Evolutionary conservation across 2,797 vertebrate genomes (phyloP).

Genomic region (Channa striata): DNA sequence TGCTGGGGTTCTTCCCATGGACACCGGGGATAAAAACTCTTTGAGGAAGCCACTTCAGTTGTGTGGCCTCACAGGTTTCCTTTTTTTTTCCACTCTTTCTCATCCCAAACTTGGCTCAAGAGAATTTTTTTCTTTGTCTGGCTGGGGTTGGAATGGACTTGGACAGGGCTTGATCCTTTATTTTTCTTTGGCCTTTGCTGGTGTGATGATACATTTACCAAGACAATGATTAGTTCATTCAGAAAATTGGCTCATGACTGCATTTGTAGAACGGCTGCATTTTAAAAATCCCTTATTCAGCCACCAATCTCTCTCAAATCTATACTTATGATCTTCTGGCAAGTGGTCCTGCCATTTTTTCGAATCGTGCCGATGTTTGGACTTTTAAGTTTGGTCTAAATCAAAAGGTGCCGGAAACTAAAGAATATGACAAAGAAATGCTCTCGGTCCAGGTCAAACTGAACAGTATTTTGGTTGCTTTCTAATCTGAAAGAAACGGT

Average conservation of each 20-base stretch:
- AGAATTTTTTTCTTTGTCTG: constrained; percentile 41
- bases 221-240: constrained; percentile 1
- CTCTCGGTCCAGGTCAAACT: too few species aligned
- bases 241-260: not conserved
- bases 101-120: constrained; percentile 56
- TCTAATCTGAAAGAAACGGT: too few species aligned
- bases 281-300: not conserved
- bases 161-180: constrained; percentile 20
- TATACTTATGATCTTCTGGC: too few species aligned
- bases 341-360: too few species aligned
- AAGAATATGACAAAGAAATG: too few species aligned
- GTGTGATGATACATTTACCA: constrained; percentile 24
- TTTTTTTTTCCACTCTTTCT: constrained; percentile 9
- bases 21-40: constrained; percentile 69
- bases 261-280: not conserved
- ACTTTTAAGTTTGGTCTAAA: too few species aligned
- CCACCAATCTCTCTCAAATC: not conserved
- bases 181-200: not conserved
- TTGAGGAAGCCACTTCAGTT: constrained; percentile 72
- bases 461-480: too few species aligned
- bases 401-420: too few species aligned
- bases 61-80: constrained; percentile 73
- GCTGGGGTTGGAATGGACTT: constrained; percentile 17
- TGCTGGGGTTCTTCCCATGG: constrained; percentile 98
- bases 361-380: too few species aligned